Conservation (phyloP, 2,888 invertebrate genomes). For the Stenchaetothrips biformis region DNA sequence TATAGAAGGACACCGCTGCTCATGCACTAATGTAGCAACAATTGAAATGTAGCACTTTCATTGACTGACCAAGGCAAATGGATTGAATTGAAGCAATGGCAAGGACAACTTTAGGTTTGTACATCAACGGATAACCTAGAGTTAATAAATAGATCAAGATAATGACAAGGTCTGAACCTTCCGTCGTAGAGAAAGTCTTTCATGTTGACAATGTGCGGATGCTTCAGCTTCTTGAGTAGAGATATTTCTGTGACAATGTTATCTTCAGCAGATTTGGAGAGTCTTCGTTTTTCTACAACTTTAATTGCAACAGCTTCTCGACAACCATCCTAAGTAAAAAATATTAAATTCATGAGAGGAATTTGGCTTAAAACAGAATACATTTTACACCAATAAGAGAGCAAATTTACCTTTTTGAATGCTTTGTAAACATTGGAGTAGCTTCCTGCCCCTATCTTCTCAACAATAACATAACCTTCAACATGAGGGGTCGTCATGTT, state of each 20-base stretch:
- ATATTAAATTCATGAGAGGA: constrained; percentile 29
- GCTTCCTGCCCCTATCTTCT: constrained; percentile 74
- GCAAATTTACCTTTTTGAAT: constrained; percentile 55
- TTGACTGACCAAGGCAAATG: no score
- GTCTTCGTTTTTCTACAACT: constrained; percentile 66
- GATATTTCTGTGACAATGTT: constrained; percentile 79
- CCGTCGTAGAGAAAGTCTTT: constrained; percentile 76
- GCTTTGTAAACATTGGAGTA: constrained; percentile 84
- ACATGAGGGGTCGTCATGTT: background rate
- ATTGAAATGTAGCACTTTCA: no score
- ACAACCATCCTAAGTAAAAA: constrained; percentile 51
- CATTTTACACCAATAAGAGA: background rate
- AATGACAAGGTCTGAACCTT: constrained; percentile 48
- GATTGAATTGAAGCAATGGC: background rate
- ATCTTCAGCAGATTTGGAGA: constrained; percentile 68
- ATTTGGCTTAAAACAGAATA: constrained; percentile 27
- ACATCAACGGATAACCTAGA: no score
- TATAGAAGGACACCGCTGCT: background rate
- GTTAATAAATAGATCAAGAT: background rate
- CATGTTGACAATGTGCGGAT: constrained; percentile 76
- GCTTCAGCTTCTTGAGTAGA: constrained; percentile 69
- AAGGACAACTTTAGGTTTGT: background rate
- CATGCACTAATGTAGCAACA: no score
- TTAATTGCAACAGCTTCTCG: constrained; percentile 73
- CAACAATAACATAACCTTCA: constrained; percentile 61